A percentile compares a stretch with the other conserved stretches of the same genome.
Conservation (phyloP, 1,140 invertebrate genomes). For the Pseudomyrmex sp. region DNA sequence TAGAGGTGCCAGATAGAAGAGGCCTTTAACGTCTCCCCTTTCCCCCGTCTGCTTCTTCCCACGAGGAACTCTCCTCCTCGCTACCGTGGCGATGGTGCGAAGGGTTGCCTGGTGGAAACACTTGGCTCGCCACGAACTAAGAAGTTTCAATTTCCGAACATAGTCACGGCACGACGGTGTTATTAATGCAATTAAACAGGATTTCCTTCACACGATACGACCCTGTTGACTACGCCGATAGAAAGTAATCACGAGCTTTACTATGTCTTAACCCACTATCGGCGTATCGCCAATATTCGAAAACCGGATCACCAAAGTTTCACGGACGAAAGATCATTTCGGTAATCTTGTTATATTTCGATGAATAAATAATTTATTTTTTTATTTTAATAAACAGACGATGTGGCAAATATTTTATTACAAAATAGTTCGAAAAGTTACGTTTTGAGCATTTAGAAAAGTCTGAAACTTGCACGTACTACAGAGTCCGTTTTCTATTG, state of each 20-base stretch:
- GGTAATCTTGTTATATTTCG: background rate
- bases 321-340: background rate
- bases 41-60: slow-evolving; percentile 50
- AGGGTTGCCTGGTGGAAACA: slow-evolving; percentile 43
- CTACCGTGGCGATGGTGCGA: slow-evolving; percentile 20
- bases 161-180: slow-evolving; percentile 53
- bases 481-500: no score
- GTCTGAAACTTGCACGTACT: no score
- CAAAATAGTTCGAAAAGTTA: no score
- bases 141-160: slow-evolving; percentile 66
- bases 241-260: slow-evolving; percentile 26
- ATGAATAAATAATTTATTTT: no score
- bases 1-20: slow-evolving; percentile 52
- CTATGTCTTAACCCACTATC: background rate
- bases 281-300: background rate
- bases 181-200: slow-evolving; percentile 59
- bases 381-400: no score
- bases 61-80: slow-evolving; percentile 26
- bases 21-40: slow-evolving; percentile 45
- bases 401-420: no score
- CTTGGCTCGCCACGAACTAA: slow-evolving; percentile 57
- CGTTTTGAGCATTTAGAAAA: no score
- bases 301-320: background rate
- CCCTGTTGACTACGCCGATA: slow-evolving; percentile 38
- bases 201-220: slow-evolving; percentile 57